These are phyloP conservation scores for Octonoba sinensis DNA, from an alignment of 2,888 invertebrate species.

Conservation along the genomic window DNA sequence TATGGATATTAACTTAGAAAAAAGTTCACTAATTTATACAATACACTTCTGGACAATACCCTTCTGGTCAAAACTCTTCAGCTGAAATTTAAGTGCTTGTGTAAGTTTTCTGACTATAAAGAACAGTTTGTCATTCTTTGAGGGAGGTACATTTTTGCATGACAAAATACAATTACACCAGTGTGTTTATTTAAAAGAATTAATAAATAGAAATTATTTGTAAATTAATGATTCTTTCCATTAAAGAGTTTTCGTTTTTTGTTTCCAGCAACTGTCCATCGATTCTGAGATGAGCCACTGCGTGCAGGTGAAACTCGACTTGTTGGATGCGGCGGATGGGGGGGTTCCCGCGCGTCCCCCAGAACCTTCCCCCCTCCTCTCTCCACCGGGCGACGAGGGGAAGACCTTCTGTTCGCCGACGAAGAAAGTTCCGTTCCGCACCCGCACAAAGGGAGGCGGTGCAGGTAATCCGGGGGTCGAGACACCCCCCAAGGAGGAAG, in stretches of 20 bases:
- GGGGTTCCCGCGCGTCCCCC: slow-evolving; percentile 8
- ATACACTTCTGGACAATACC: too few species aligned
- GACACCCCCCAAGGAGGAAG: slow-evolving; percentile 51
- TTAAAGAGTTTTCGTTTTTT: neutral
- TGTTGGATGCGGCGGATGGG: slow-evolving; percentile 61
- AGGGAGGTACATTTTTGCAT: too few species aligned
- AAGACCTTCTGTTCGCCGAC: slow-evolving; percentile 41
- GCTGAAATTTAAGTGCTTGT: too few species aligned
- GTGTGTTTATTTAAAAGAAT: too few species aligned
- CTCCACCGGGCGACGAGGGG: slow-evolving; percentile 45
- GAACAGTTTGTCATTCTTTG: too few species aligned
- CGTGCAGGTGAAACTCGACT: slow-evolving; percentile 48
- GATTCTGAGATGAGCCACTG: slow-evolving; percentile 64
- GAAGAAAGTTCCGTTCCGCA: slow-evolving; percentile 58
- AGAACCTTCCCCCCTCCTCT: slow-evolving; percentile 31
- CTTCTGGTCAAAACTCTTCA: too few species aligned
- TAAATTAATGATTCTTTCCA: too few species aligned
- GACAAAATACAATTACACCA: too few species aligned
- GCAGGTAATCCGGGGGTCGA: slow-evolving; percentile 33
- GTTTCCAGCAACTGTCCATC: slow-evolving; percentile 59
- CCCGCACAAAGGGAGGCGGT: slow-evolving; percentile 45
- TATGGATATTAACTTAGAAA: too few species aligned
- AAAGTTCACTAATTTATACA: too few species aligned
- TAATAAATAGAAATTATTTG: too few species aligned
- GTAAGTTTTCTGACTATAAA: too few species aligned